phyloP scores from a whole-genome alignment of 2,797 vertebrate genomes.

The Pseudomugil gertrudae region DNA sequence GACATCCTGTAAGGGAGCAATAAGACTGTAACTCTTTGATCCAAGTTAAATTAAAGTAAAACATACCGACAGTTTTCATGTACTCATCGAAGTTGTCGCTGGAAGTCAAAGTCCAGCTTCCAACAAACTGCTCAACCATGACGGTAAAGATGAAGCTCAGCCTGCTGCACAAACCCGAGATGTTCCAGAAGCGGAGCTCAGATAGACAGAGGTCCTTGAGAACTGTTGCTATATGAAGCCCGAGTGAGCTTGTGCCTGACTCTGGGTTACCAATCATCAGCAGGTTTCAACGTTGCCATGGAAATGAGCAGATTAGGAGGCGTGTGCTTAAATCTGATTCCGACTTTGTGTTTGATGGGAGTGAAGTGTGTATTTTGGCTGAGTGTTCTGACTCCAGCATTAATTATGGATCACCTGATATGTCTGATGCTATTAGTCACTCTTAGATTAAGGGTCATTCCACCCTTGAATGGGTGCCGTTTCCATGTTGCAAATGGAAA shows the following conservation, averaged over 20 bases:
- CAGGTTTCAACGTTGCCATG: constrained; percentile 36
- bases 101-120: constrained; percentile 88
- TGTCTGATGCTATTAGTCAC: background rate
- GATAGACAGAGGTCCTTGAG: fast-evolving
- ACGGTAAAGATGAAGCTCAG: constrained; percentile 45
- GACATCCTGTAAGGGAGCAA: background rate
- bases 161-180: background rate
- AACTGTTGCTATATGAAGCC: constrained; percentile 52
- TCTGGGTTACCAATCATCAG: constrained; percentile 60
- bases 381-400: constrained; percentile 25
- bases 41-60: background rate
- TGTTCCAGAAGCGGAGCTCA: background rate
- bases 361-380: background rate
- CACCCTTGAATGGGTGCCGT: too few species aligned
- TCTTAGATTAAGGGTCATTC: too few species aligned
- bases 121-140: constrained; percentile 87
- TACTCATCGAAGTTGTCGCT: constrained; percentile 94
- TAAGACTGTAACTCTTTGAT: background rate
- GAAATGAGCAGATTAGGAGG: constrained; percentile 48
- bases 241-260: constrained; percentile 29
- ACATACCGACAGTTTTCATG: constrained; percentile 91
- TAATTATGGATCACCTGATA: background rate
- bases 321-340: constrained; percentile 43
- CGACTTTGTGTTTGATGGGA: constrained; percentile 8
- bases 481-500: too few species aligned